phyloP scores from a whole-genome alignment of 2,888 invertebrate genomes.

The Miltochrista miniata region DNA sequence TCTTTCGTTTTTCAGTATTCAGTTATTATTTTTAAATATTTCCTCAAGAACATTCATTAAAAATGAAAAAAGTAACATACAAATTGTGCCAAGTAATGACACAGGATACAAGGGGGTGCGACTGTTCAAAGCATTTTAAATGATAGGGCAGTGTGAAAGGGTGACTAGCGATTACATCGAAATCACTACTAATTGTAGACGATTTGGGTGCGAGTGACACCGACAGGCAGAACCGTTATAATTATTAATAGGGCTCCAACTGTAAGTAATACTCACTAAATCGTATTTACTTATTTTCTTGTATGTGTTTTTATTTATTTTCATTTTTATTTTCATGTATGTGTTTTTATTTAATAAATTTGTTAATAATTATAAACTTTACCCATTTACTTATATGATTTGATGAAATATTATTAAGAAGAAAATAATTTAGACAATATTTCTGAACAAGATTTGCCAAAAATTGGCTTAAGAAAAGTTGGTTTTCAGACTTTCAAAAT shows the following conservation, averaged over 20 bases:
- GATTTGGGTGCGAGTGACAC: constrained; percentile 33
- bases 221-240: constrained; percentile 3
- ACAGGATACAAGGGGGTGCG: constrained; percentile 5
- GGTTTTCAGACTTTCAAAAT: too few relatives aligned
- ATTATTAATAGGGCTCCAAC: constrained; percentile 17
- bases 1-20: background rate
- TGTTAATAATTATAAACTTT: too few relatives aligned
- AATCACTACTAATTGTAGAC: constrained; percentile 36
- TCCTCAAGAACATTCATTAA: too few relatives aligned
- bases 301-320: too few relatives aligned
- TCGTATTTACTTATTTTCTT: background rate
- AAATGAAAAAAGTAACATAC: background rate
- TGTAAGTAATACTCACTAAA: background rate
- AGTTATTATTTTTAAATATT: too few relatives aligned
- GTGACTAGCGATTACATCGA: constrained; percentile 28
- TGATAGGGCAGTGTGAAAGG: constrained; percentile 19
- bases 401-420: too few relatives aligned
- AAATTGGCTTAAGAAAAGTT: too few relatives aligned
- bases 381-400: too few relatives aligned
- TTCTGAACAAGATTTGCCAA: too few relatives aligned
- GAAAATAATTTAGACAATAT: too few relatives aligned
- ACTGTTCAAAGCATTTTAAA: constrained; percentile 24
- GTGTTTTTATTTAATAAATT: too few relatives aligned
- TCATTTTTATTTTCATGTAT: too few relatives aligned
- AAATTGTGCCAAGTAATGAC: constrained; percentile 5